phyloP scores from a whole-genome alignment of 1,140 invertebrate genomes.

The Bombus difficillimus region DNA sequence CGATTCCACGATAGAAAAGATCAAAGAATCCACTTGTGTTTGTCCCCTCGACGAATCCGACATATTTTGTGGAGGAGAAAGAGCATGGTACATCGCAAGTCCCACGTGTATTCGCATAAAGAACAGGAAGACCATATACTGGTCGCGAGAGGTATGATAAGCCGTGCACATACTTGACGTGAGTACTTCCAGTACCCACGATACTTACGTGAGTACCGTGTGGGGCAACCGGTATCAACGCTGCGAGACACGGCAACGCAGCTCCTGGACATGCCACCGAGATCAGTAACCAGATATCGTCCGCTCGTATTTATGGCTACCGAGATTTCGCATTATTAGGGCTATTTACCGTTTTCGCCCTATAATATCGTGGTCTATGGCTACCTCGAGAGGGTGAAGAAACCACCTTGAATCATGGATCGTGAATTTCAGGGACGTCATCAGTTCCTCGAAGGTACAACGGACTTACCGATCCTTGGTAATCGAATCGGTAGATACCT shows the following conservation, averaged over 20 bases:
- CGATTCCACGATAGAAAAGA: background rate
- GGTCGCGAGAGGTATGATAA: conserved; percentile 61
- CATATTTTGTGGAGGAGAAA: conserved; percentile 22
- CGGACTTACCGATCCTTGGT: background rate
- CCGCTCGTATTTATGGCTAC: conserved; percentile 78
- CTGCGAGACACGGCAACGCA: conserved; percentile 79
- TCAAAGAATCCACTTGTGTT: conserved; percentile 12
- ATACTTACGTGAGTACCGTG: conserved; percentile 61
- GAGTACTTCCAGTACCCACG: conserved; percentile 64
- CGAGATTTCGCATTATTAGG: conserved; percentile 81
- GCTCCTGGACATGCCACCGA: conserved; percentile 80
- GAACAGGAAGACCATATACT: conserved; percentile 67
- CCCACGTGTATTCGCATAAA: conserved; percentile 52
- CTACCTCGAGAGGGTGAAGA: conserved; percentile 40
- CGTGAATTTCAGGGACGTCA: conserved; percentile 55
- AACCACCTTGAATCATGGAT: conserved; percentile 57
- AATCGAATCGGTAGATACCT: background rate
- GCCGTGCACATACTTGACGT: conserved; percentile 71
- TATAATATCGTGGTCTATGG: conserved; percentile 70
- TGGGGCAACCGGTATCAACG: conserved; percentile 74
- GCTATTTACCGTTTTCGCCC: conserved; percentile 78
- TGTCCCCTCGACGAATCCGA: background rate
- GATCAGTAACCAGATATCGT: conserved; percentile 74
- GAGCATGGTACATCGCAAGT: conserved; percentile 37
- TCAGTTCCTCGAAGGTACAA: background rate